Conservation (phyloP, 2,888 invertebrate species). For the Spisula solida region DNA sequence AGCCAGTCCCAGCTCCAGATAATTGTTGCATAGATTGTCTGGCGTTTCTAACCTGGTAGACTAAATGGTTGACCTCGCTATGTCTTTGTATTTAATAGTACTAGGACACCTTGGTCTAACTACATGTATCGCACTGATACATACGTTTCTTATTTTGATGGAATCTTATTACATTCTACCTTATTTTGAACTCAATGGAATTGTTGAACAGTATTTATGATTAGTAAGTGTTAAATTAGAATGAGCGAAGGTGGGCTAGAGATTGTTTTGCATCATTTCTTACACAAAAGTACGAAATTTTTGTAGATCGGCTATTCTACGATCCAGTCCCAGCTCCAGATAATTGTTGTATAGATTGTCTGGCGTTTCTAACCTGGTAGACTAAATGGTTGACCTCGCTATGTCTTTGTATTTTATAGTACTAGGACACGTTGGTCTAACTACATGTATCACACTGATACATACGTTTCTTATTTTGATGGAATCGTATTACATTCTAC, state of each 20-base stretch:
- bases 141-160: too few relatives aligned
- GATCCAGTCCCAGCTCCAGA: constrained; percentile 61
- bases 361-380: constrained; percentile 52
- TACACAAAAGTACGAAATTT: too few relatives aligned
- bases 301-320: too few relatives aligned
- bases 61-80: constrained; percentile 26
- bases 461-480: too few relatives aligned
- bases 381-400: constrained; percentile 29
- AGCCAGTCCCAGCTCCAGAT: constrained; percentile 41
- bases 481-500: too few relatives aligned
- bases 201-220: too few relatives aligned
- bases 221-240: too few relatives aligned
- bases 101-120: constrained; percentile 33
- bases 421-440: constrained; percentile 30
- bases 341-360: constrained; percentile 25
- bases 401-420: not conserved
- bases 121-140: not conserved
- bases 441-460: not conserved
- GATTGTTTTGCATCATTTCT: too few relatives aligned
- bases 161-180: too few relatives aligned
- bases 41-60: constrained; percentile 53
- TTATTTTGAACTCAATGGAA: too few relatives aligned
- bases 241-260: too few relatives aligned
- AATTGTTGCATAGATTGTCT: constrained; percentile 27
- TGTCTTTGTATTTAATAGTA: constrained; percentile 12